phyloP scores from a whole-genome alignment of 2,888 invertebrate species.

The Netelia inedita region DNA sequence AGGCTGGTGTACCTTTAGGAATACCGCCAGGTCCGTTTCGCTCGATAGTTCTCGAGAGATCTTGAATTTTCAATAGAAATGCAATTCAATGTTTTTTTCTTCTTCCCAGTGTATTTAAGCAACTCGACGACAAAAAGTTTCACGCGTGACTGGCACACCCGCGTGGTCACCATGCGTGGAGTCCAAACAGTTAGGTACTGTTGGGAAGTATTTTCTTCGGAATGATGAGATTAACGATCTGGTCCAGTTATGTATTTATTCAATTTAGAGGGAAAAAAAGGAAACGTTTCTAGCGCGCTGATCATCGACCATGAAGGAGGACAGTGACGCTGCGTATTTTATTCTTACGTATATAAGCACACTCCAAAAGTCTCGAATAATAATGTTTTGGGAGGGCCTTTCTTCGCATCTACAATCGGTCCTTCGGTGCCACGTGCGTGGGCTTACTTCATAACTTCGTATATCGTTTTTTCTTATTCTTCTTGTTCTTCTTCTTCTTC shows the following conservation, averaged over 20 bases:
- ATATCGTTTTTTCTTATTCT: not conserved
- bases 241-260: slow-evolving; percentile 1
- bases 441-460: slow-evolving; percentile 16
- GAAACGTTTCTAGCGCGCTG: slow-evolving; percentile 6
- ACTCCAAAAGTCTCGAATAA: slow-evolving; percentile 5
- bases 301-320: not conserved
- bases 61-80: slow-evolving; percentile 35
- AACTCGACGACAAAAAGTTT: slow-evolving; percentile 12
- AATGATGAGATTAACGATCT: slow-evolving; percentile 15
- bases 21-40: slow-evolving; percentile 35
- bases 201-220: slow-evolving; percentile 10
- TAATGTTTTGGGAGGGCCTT: slow-evolving; percentile 13
- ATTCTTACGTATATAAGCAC: slow-evolving; percentile 4
- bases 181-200: not conserved
- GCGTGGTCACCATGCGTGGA: too few relatives aligned
- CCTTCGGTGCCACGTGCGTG: slow-evolving; percentile 17
- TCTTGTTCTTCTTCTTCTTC: not conserved
- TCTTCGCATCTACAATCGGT: slow-evolving; percentile 19
- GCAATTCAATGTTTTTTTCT: not conserved
- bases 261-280: slow-evolving; percentile 5
- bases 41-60: slow-evolving; percentile 29
- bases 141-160: not conserved
- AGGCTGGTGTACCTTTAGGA: slow-evolving; percentile 48
- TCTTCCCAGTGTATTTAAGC: not conserved
- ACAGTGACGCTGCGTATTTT: slow-evolving; percentile 24